Conservation (phyloP, 2,888 invertebrate species). For the Agrypnus murinus region DNA sequence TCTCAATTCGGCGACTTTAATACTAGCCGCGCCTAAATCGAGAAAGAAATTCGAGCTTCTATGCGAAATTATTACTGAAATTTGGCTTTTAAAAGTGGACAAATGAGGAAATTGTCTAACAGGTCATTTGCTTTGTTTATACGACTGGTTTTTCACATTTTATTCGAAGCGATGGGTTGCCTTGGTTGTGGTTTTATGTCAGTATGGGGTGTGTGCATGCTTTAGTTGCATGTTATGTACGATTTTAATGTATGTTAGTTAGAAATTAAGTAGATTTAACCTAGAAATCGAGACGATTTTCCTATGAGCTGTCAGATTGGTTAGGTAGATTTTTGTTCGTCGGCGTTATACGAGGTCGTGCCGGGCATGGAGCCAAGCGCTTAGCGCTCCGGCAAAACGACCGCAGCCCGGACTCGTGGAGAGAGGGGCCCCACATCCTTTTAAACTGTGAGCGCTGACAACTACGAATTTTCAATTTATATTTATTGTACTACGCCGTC, state of each 20-base stretch:
- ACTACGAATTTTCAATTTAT: constrained; percentile 58
- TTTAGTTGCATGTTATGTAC: constrained; percentile 17
- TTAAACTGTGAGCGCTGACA: constrained; percentile 65
- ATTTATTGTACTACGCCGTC: constrained; percentile 24
- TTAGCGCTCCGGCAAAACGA: constrained; percentile 61
- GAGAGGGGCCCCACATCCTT: constrained; percentile 66
- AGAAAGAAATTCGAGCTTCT: constrained; percentile 56
- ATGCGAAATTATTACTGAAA: constrained; percentile 58
- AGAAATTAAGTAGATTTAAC: constrained; percentile 44
- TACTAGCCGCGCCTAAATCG: constrained; percentile 50
- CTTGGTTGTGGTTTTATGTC: constrained; percentile 41
- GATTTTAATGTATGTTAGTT: constrained; percentile 17
- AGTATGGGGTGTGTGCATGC: constrained; percentile 25
- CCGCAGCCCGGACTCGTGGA: constrained; percentile 67
- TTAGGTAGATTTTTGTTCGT: constrained; percentile 55
- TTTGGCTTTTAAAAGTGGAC: constrained; percentile 60
- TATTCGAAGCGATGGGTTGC: constrained; percentile 51
- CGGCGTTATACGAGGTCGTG: constrained; percentile 55
- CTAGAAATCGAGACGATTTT: constrained; percentile 50
- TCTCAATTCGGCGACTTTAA: constrained; percentile 54
- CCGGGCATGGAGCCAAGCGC: constrained; percentile 57
- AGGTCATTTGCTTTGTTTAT: constrained; percentile 72
- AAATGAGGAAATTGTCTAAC: constrained; percentile 70
- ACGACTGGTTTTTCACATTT: constrained; percentile 62
- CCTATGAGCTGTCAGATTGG: constrained; percentile 58